Evolutionary conservation across 2,113 vertebrate species (phyloP).

Genomic region (Cyphomyrus discorhynchus): DNA sequence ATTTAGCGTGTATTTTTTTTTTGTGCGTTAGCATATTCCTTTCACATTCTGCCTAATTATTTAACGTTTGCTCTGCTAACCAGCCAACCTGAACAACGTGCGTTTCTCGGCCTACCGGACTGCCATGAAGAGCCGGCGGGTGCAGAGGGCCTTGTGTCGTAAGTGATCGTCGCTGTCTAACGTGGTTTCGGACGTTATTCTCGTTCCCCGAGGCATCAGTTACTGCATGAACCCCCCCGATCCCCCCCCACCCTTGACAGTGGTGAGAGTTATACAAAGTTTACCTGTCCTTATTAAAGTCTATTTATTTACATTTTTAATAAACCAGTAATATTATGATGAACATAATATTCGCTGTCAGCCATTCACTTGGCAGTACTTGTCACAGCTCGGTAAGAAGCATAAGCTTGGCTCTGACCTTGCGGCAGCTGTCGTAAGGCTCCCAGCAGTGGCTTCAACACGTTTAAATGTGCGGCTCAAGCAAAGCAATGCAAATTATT

Average conservation of each 20-base stretch:
- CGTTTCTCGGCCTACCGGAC: conserved; percentile 83
- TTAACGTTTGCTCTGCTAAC: background rate
- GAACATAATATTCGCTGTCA: background rate
- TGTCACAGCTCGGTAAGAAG: background rate
- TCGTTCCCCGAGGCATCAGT: background rate
- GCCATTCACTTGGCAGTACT: background rate
- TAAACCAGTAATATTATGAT: background rate
- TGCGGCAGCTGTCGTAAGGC: background rate
- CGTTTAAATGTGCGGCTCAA: background rate
- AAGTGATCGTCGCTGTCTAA: conserved; percentile 46
- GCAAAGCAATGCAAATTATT: background rate
- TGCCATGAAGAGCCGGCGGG: conserved; percentile 74
- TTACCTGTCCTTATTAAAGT: background rate
- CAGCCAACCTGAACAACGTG: conserved; percentile 75
- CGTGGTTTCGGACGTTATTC: background rate
- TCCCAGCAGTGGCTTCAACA: background rate
- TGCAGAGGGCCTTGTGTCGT: conserved; percentile 75
- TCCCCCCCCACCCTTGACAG: background rate
- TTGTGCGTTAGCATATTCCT: background rate
- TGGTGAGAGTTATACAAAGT: background rate
- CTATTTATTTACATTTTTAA: background rate
- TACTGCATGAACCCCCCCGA: background rate
- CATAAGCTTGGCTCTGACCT: background rate
- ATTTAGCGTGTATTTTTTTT: background rate
- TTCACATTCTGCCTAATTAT: background rate